phyloP scores from a whole-genome alignment of 2,797 vertebrate genomes.

The Myiotriccus ornatus region DNA sequence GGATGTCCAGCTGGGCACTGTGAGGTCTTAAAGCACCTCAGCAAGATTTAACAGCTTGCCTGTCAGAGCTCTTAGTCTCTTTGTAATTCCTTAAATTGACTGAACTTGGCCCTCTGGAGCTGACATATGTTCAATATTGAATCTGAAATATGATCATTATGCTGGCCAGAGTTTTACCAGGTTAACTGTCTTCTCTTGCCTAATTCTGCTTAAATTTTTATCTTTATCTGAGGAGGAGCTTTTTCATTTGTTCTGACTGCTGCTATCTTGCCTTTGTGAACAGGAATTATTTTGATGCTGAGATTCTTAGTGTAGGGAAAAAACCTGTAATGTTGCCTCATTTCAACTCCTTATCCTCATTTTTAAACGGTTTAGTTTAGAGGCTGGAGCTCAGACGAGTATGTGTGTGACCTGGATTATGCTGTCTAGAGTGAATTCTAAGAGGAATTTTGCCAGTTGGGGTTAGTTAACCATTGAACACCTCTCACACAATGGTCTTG shows the following conservation, averaged over 20 bases:
- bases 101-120: not conserved
- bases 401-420: slow-evolving; percentile 38
- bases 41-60: slow-evolving; percentile 12
- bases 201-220: not conserved
- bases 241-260: not conserved
- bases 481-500: not conserved
- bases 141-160: slow-evolving; percentile 6
- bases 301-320: not conserved
- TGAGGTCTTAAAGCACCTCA: slow-evolving; percentile 26
- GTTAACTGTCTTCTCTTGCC: not conserved
- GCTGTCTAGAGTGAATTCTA: slow-evolving; percentile 50
- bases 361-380: slow-evolving; percentile 50
- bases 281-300: not conserved
- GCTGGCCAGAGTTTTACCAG: not conserved
- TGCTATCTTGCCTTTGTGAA: not conserved
- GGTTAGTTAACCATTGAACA: slow-evolving; percentile 2
- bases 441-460: slow-evolving; percentile 11
- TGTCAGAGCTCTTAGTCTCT: slow-evolving; percentile 3
- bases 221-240: not conserved
- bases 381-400: slow-evolving; percentile 30
- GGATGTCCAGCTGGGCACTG: not conserved
- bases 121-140: slow-evolving; percentile 16
- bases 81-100: slow-evolving; percentile 7
- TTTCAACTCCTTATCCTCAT: slow-evolving; percentile 59
- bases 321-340: slow-evolving; percentile 8